Evolutionary conservation across 2,113 vertebrate species (phyloP), one percentile per base, ranked within the genome.

Genomic region (Gnathonemus longibarbis): DNA sequence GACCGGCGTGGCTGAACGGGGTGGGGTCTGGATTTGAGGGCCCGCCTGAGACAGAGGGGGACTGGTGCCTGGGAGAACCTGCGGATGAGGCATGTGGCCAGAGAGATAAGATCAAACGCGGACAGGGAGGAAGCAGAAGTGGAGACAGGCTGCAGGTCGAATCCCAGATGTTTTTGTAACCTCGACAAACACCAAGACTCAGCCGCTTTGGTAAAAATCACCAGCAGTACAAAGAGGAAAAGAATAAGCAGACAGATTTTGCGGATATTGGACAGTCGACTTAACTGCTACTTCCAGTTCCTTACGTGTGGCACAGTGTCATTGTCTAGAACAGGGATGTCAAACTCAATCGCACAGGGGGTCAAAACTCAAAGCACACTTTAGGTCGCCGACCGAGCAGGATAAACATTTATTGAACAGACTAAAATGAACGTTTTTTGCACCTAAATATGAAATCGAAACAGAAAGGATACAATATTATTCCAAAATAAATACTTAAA

Each of bases 1-100:
- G 95, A 90, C 9, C 90, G 84, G 88, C 94, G 88, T 95, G 95
- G 89, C 92, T 95, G 88, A 96, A 96, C 0, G 95, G 95, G 90
- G 91, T 93, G 39, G 95, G 91, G 45, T 48, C 94, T 21, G 94
- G 91, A 86, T 95, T 92, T 48, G 93, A 91, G 89, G 95, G 91
- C 89, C 94, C 94, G 19, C 92, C 93, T 1, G 96, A 91, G 49
- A 94, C 89, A 0, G 95, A 46, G 7, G 96, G 92, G 52, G 94
- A 95, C 89, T 94, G 39, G 6, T 96, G 91, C 94, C 99, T 99
- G 1, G 95, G 93, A 88, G 94, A 15, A 90, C 95, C 98, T 99
- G 91, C 21, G 94, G 46, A 46, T 35, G 45, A 27, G 31, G 70
- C 24, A 4, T 70, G 62, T 3, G 10, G 27, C 27, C n/a, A 3